These are phyloP conservation scores for Drosophila yakuba DNA, from an alignment of 1,140 invertebrate species.

Conservation along the genomic window DNA sequence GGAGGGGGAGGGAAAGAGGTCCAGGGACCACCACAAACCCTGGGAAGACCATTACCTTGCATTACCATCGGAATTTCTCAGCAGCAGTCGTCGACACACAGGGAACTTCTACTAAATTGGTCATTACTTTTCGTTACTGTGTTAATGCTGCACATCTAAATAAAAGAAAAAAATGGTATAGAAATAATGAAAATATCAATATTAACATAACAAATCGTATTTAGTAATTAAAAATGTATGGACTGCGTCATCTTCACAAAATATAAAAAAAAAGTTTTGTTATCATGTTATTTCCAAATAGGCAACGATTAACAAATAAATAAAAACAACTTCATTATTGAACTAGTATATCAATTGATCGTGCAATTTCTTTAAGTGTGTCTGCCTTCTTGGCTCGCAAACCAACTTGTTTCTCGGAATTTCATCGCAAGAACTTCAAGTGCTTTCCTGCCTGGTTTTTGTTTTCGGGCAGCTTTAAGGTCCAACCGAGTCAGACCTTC, in stretches of 20 bases:
- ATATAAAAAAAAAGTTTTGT: too few species aligned
- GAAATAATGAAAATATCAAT: too few species aligned
- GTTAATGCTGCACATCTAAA: background rate
- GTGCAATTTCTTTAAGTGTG: constrained; percentile 4
- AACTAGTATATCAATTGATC: background rate
- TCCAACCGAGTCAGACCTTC: constrained; percentile 52
- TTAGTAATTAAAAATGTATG: too few species aligned
- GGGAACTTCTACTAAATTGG: background rate
- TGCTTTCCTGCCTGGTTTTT: constrained; percentile 53
- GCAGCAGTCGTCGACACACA: constrained; percentile 27
- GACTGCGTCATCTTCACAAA: too few species aligned
- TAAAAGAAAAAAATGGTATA: too few species aligned
- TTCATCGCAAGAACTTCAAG: constrained; percentile 63
- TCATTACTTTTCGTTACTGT: background rate
- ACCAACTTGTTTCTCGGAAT: constrained; percentile 80
- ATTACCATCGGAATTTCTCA: constrained; percentile 74
- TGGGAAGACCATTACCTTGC: constrained; percentile 68
- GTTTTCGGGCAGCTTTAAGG: constrained; percentile 47
- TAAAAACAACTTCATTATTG: background rate
- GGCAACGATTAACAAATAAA: too few species aligned
- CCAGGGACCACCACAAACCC: constrained; percentile 17
- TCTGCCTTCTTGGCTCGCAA: constrained; percentile 28
- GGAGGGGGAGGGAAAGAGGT: constrained; percentile 9
- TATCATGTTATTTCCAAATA: too few species aligned
- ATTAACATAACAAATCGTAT: too few species aligned